Conservation (phyloP, 1,140 invertebrate genomes). For the Ladona fulva region DNA sequence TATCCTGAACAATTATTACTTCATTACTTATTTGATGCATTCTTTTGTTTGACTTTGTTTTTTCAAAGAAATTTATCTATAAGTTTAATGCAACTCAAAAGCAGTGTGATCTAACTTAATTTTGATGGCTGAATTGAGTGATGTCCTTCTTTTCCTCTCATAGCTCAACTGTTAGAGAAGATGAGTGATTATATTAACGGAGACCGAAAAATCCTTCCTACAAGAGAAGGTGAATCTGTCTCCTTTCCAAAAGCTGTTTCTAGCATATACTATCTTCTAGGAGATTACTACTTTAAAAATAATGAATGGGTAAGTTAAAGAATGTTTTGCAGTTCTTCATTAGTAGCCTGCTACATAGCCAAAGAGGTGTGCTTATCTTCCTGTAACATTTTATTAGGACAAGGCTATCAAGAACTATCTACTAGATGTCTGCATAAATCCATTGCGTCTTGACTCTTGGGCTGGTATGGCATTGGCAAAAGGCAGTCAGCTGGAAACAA, state of each 20-base stretch:
- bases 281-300: slow-evolving; percentile 87
- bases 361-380: background rate
- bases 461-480: slow-evolving; percentile 76
- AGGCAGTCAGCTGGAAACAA: slow-evolving; percentile 67
- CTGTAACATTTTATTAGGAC: slow-evolving; percentile 27
- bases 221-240: slow-evolving; percentile 31
- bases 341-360: background rate
- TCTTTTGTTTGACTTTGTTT: too few species aligned
- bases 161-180: slow-evolving; percentile 41
- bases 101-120: too few species aligned
- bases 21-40: too few species aligned
- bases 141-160: slow-evolving; percentile 22
- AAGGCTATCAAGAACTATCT: slow-evolving; percentile 74
- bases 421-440: slow-evolving; percentile 70
- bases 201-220: slow-evolving; percentile 42
- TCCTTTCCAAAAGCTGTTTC: slow-evolving; percentile 37
- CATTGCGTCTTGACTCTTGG: slow-evolving; percentile 80
- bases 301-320: slow-evolving; percentile 50
- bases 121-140: too few species aligned
- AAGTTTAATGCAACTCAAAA: too few species aligned
- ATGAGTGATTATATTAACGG: slow-evolving; percentile 59
- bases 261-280: slow-evolving; percentile 80
- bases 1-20: too few species aligned
- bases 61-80: too few species aligned
- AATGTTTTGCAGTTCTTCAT: background rate